phyloP scores from a whole-genome alignment of 2,797 vertebrate species.

The Oreortyx pictus region DNA sequence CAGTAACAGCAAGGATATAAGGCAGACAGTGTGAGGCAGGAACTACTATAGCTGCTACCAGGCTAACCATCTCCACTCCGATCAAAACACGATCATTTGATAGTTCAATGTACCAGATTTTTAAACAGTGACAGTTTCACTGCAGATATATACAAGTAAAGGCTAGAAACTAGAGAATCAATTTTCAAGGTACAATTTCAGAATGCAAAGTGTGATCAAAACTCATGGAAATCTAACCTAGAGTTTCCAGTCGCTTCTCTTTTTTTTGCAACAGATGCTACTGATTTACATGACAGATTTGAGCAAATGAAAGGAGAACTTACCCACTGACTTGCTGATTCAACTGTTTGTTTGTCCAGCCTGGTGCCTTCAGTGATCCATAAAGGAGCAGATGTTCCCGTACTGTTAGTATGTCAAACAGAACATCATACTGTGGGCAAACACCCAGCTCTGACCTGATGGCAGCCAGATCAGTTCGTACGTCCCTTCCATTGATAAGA shows the following conservation, averaged over 20 bases:
- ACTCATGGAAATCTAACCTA: not conserved
- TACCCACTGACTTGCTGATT: slow-evolving; percentile 66
- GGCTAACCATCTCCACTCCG: not conserved
- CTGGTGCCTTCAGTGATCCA: slow-evolving; percentile 64
- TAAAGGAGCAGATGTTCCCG: slow-evolving; percentile 78
- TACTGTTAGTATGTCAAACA: slow-evolving; percentile 75
- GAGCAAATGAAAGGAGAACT: not conserved
- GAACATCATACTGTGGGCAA: slow-evolving; percentile 77
- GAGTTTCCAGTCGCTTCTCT: not conserved
- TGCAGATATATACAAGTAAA: not conserved
- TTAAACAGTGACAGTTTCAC: not conserved
- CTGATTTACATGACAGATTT: not conserved
- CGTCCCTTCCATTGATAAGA: slow-evolving; percentile 73
- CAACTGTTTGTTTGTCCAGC: slow-evolving; percentile 57
- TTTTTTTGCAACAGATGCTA: not conserved
- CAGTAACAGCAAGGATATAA: not conserved
- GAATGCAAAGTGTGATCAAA: not conserved
- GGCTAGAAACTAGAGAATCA: not conserved
- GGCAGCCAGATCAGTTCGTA: slow-evolving; percentile 61
- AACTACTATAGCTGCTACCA: not conserved
- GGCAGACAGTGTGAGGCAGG: not conserved
- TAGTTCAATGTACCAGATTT: not conserved
- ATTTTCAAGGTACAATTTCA: not conserved
- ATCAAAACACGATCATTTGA: not conserved
- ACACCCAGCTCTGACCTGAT: slow-evolving; percentile 77